Percentiles rank a stretch among this genome's conserved stretches.
Conservation (phyloP, 2,113 vertebrate genomes). For the Arvicanthis niloticus region DNA sequence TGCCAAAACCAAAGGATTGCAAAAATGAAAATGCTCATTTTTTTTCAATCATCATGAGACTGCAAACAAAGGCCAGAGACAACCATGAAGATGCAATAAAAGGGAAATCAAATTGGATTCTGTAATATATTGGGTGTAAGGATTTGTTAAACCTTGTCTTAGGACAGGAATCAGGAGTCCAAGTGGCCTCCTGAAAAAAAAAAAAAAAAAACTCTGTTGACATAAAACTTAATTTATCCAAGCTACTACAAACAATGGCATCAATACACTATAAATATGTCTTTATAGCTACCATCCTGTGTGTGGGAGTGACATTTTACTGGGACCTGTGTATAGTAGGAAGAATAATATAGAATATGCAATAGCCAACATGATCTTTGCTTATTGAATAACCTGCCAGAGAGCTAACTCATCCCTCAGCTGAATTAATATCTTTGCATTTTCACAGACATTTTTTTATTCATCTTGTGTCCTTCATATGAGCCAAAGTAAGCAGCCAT, state of each 20-base stretch:
- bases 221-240: constrained; percentile 3
- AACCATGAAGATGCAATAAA: not conserved
- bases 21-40: not conserved
- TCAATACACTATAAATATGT: not conserved
- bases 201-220: not conserved
- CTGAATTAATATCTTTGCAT: accelerated
- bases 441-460: not conserved
- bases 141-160: not conserved
- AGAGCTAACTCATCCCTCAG: not conserved
- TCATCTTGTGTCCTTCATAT: not conserved
- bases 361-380: not conserved
- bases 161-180: not conserved
- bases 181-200: not conserved
- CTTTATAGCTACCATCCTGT: not conserved
- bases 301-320: not conserved
- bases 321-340: not conserved
- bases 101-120: not conserved
- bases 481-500: not conserved
- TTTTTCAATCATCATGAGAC: not conserved
- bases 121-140: not conserved
- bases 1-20: not conserved
- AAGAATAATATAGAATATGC: not conserved
- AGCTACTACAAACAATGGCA: not conserved
- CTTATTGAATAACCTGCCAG: not conserved
- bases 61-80: not conserved